Conservation (phyloP, 1,140 invertebrate genomes). For the Penaeus vannamei region DNA sequence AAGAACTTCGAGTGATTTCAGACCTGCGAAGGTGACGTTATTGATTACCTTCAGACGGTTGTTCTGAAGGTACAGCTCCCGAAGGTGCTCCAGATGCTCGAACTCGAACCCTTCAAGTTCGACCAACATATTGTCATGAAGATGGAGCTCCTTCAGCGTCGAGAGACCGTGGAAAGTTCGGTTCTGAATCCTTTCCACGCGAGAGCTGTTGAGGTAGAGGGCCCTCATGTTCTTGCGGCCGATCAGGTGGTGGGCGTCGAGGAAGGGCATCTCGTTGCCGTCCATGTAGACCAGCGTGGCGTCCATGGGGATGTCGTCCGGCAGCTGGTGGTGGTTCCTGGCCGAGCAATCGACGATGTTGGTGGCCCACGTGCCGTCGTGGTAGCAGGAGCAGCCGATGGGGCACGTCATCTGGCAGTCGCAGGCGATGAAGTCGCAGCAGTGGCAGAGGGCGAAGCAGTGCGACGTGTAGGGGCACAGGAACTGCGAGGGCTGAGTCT, state of each 20-base stretch:
- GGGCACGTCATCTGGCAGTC: slow-evolving; percentile 80
- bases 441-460: slow-evolving; percentile 93
- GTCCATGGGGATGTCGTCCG: slow-evolving; percentile 91
- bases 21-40: slow-evolving; percentile 84
- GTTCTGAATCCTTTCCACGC: slow-evolving; percentile 89
- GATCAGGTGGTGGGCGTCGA: slow-evolving; percentile 92
- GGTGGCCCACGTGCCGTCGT: slow-evolving; percentile 92
- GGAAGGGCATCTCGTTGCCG: slow-evolving; percentile 86
- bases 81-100: slow-evolving; percentile 84
- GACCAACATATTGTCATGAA: slow-evolving; percentile 87
- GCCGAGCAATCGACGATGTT: slow-evolving; percentile 93
- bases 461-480: slow-evolving; percentile 93
- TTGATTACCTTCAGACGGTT: slow-evolving; percentile 85
- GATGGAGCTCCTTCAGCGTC: slow-evolving; percentile 84
- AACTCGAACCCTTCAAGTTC: slow-evolving; percentile 91
- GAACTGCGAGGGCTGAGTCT: slow-evolving; percentile 89
- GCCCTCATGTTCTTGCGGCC: slow-evolving; percentile 90
- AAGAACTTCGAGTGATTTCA: slow-evolving; percentile 85
- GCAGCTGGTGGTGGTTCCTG: slow-evolving; percentile 82
- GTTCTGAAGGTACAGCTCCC: slow-evolving; percentile 89
- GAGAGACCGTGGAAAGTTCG: slow-evolving; percentile 92
- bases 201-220: slow-evolving; percentile 88
- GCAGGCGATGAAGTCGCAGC: slow-evolving; percentile 95
- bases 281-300: slow-evolving; percentile 93
- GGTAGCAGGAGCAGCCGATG: slow-evolving; percentile 71